Conservation (phyloP, 2,797 vertebrate species). For the Columba guinea region DNA sequence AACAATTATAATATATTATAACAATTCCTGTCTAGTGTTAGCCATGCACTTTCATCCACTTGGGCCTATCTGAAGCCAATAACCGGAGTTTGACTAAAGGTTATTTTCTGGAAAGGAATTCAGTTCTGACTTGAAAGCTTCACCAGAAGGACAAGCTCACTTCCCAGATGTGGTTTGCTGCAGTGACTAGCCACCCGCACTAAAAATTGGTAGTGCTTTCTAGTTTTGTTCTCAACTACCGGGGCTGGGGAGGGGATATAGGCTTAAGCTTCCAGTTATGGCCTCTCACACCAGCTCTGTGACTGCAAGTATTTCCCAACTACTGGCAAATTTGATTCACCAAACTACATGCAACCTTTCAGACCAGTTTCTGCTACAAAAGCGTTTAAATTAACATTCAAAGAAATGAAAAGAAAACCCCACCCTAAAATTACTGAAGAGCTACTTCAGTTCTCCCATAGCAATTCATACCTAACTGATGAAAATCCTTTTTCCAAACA, state of each 20-base stretch:
- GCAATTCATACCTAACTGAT: neutral
- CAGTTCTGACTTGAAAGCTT: neutral
- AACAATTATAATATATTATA: neutral
- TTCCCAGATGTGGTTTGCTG: neutral
- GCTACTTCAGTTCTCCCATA: neutral
- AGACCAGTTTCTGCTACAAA: neutral
- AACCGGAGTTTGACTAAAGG: neutral
- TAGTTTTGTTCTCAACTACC: neutral
- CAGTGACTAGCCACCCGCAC: neutral
- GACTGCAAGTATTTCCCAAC: neutral
- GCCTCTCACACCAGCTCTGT: neutral
- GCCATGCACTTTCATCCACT: neutral
- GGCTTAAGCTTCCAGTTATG: neutral
- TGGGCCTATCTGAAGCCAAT: neutral
- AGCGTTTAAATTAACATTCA: neutral
- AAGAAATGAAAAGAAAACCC: neutral
- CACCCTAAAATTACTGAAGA: neutral
- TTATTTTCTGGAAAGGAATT: neutral
- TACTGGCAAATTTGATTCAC: neutral
- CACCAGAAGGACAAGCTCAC: neutral
- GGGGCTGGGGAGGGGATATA: neutral
- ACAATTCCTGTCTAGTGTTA: neutral
- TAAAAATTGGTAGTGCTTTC: neutral
- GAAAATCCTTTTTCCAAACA: neutral
- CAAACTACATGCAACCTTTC: rapidly evolving